Evolutionary conservation across 2,113 vertebrate genomes (phyloP).

Genomic region (Spizaetus ornatus): DNA sequence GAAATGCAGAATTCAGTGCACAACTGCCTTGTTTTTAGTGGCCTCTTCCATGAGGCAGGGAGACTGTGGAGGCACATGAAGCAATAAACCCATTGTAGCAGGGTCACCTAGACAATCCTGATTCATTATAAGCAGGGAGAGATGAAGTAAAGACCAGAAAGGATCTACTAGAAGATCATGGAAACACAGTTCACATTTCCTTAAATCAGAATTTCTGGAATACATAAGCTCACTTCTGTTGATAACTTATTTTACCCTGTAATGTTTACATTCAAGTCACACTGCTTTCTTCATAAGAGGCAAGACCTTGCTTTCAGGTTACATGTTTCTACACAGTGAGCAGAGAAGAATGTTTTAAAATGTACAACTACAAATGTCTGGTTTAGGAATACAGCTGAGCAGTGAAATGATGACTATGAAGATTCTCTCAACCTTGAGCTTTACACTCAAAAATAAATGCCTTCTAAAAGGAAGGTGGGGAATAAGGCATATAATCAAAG

Average conservation of each 20-base stretch:
- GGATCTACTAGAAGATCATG: neutral
- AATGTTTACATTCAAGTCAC: neutral
- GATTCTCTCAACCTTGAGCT: neutral
- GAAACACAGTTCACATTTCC: neutral
- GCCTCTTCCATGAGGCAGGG: neutral
- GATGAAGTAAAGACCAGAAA: neutral
- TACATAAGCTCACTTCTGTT: too few species aligned
- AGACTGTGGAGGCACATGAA: neutral
- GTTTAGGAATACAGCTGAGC: neutral
- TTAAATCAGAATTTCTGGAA: neutral
- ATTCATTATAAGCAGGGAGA: neutral
- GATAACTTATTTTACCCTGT: neutral
- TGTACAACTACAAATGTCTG: neutral
- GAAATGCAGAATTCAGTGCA: neutral
- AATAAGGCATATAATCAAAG: neutral
- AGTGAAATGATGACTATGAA: neutral
- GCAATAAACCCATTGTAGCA: neutral
- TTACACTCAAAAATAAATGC: neutral
- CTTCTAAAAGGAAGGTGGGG: neutral
- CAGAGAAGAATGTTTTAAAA: neutral
- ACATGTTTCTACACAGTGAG: neutral
- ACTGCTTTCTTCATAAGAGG: neutral
- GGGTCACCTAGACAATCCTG: neutral
- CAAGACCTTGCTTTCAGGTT: neutral
- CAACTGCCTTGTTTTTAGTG: neutral